Evolutionary conservation across 2,113 vertebrate species (phyloP).

Genomic region (Cephalopholis sonnerati): DNA sequence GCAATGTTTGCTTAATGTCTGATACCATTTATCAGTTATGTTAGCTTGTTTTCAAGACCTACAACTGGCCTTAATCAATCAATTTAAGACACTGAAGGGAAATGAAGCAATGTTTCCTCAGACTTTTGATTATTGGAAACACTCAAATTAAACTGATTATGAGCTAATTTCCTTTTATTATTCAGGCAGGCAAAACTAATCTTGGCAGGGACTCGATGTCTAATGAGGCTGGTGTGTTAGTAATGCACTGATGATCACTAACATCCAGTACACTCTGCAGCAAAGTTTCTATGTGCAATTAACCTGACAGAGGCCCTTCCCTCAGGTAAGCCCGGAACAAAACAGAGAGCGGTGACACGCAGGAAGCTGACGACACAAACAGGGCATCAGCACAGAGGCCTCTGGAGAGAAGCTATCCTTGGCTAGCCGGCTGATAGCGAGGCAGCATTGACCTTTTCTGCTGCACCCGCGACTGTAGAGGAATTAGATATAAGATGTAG

Average conservation of each 20-base stretch:
- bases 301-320: slow-evolving; percentile 56
- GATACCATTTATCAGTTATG: neutral
- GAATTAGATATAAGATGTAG: slow-evolving; percentile 17
- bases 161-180: slow-evolving; percentile 2
- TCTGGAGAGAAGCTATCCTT: slow-evolving; percentile 53
- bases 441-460: slow-evolving; percentile 47
- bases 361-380: slow-evolving; percentile 48
- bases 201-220: neutral
- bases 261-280: slow-evolving; percentile 1
- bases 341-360: slow-evolving; percentile 13
- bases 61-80: neutral
- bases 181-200: slow-evolving; percentile 1
- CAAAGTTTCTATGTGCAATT: slow-evolving; percentile 34
- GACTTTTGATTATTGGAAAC: neutral
- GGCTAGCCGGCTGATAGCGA: slow-evolving; percentile 25
- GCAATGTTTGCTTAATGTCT: slow-evolving; percentile 1
- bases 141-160: neutral
- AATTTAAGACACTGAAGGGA: neutral
- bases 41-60: slow-evolving; percentile 10
- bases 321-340: slow-evolving; percentile 38
- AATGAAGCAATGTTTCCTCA: neutral
- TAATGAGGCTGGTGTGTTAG: slow-evolving; percentile 1
- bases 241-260: neutral
- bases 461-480: slow-evolving; percentile 12
- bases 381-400: slow-evolving; percentile 52